A percentile compares a stretch with the other conserved stretches of the same genome.
These are phyloP conservation scores for Pandemis cinnamomeana DNA, from an alignment of 2,888 invertebrate species.

Conservation along the genomic window DNA sequence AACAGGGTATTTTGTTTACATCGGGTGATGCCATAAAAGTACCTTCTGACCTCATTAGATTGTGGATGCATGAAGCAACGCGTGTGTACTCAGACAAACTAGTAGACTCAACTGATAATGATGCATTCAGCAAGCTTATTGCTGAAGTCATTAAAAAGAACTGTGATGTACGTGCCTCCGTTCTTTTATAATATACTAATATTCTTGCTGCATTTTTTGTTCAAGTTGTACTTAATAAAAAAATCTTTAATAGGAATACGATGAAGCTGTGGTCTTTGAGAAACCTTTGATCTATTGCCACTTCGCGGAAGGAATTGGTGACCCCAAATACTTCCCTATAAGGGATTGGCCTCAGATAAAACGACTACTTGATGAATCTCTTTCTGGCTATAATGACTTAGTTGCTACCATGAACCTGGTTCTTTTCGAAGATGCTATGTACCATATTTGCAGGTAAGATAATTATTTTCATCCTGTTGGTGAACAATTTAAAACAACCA, in stretches of 20 bases:
- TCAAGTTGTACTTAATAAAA: neutral
- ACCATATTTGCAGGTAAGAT: slow-evolving; percentile 91
- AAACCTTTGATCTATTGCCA: slow-evolving; percentile 95
- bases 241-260: slow-evolving; percentile 83
- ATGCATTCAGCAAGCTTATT: slow-evolving; percentile 88
- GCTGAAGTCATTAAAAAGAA: slow-evolving; percentile 91
- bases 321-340: slow-evolving; percentile 95
- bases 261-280: slow-evolving; percentile 88
- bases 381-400: slow-evolving; percentile 94
- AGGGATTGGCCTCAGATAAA: slow-evolving; percentile 88
- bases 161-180: slow-evolving; percentile 80
- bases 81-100: slow-evolving; percentile 97
- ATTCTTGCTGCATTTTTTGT: neutral
- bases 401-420: slow-evolving; percentile 97
- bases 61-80: slow-evolving; percentile 96
- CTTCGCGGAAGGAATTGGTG: slow-evolving; percentile 95
- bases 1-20: slow-evolving; percentile 93
- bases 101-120: slow-evolving; percentile 91
- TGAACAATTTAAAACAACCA: neutral
- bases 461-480: too few relatives aligned
- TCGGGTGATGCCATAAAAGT: slow-evolving; percentile 89
- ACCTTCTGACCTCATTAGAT: slow-evolving; percentile 88
- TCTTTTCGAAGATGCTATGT: slow-evolving; percentile 97
- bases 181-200: neutral
- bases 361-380: slow-evolving; percentile 90